phyloP scores from a whole-genome alignment of 1,140 invertebrate species.

The Drosophila tani region DNA sequence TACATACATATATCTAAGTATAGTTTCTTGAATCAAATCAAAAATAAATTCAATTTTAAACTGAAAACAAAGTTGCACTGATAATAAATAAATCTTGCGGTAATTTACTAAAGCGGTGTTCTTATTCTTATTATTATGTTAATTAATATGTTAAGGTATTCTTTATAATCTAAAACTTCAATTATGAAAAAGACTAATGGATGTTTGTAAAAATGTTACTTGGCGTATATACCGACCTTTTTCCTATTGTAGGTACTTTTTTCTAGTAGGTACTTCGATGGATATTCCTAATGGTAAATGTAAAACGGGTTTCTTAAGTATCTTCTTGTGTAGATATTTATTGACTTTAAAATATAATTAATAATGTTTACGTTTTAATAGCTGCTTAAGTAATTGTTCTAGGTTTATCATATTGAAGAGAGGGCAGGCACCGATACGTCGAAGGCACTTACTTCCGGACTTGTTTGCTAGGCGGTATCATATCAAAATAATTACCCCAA shows the following conservation, averaged over 20 bases:
- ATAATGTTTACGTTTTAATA: neutral
- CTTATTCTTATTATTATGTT: too few relatives aligned
- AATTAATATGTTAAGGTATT: neutral
- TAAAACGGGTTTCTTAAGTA: neutral
- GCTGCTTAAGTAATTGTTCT: neutral
- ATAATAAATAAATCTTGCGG: slow-evolving; percentile 15
- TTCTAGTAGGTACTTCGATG: neutral
- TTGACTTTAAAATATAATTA: neutral
- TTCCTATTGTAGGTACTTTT: neutral
- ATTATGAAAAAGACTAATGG: neutral
- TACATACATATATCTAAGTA: slow-evolving; percentile 32
- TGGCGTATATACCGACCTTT: too few relatives aligned
- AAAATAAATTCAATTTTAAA: slow-evolving; percentile 23
- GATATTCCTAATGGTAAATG: neutral
- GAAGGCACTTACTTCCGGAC: neutral
- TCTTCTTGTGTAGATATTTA: too few relatives aligned
- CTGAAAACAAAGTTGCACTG: slow-evolving; percentile 4
- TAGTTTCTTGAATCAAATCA: slow-evolving; percentile 20
- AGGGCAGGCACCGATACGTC: neutral
- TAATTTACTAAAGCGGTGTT: neutral
- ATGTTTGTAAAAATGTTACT: neutral
- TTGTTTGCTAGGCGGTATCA: neutral
- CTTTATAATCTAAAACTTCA: too few relatives aligned
- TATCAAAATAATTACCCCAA: neutral
- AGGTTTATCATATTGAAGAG: neutral